phyloP scores from a whole-genome alignment of 2,888 invertebrate genomes.

The Cryptus viduatorius region DNA sequence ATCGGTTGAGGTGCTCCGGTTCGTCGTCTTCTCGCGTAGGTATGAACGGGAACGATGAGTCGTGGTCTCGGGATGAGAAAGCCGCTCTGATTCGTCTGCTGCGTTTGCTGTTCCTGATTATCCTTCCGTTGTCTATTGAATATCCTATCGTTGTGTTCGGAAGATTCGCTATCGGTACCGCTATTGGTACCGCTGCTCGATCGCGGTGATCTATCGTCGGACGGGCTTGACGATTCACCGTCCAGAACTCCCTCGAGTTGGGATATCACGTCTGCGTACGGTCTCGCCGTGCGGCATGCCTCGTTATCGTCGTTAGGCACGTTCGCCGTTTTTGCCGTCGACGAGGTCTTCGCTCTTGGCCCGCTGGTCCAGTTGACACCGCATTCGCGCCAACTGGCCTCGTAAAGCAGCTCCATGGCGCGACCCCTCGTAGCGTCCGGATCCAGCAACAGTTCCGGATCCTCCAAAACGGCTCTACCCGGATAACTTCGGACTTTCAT shows the following conservation, averaged over 20 bases:
- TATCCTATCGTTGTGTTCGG: conserved; percentile 70
- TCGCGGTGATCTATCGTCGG: conserved; percentile 71
- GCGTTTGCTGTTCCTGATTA: conserved; percentile 57
- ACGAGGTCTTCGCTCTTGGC: conserved; percentile 57
- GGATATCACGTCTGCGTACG: conserved; percentile 77
- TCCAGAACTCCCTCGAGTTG: conserved; percentile 78
- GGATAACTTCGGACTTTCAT: conserved; percentile 95
- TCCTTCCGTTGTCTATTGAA: conserved; percentile 74
- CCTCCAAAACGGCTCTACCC: conserved; percentile 90
- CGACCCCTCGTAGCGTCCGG: conserved; percentile 89
- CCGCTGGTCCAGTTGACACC: conserved; percentile 81
- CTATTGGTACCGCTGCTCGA: conserved; percentile 77
- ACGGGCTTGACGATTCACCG: conserved; percentile 47
- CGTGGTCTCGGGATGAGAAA: conserved; percentile 94
- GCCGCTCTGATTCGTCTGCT: conserved; percentile 74
- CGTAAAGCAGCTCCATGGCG: conserved; percentile 92
- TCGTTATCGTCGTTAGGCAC: conserved; percentile 59
- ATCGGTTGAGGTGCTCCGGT: conserved; percentile 90
- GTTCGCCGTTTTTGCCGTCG: conserved; percentile 24
- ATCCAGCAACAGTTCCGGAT: conserved; percentile 89
- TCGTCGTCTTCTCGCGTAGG: conserved; percentile 92
- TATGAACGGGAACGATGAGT: conserved; percentile 95
- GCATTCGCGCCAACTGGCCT: conserved; percentile 93
- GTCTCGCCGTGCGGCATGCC: conserved; percentile 49
- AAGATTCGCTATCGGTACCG: conserved; percentile 77